phyloP scores from a whole-genome alignment of 1,140 invertebrate species.

The Sesamia nonagrioides region DNA sequence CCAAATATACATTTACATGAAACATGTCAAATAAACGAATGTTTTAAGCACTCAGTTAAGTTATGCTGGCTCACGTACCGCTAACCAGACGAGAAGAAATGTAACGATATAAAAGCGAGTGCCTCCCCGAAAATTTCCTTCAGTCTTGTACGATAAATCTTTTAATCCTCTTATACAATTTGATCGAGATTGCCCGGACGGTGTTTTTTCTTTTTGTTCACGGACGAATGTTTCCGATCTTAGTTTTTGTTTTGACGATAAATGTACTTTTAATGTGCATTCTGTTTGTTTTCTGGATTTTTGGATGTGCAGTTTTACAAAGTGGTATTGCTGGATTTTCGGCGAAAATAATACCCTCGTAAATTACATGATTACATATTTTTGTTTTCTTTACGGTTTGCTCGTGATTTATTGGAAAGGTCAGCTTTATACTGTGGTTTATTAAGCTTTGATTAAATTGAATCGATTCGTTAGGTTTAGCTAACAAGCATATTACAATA shows the following conservation, averaged over 20 bases:
- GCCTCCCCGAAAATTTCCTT: conserved; percentile 81
- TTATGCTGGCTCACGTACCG: conserved; percentile 80
- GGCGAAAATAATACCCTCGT: conserved; percentile 34
- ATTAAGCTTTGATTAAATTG: conserved; percentile 12
- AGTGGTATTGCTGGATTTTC: conserved; percentile 32
- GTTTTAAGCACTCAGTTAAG: conserved; percentile 72
- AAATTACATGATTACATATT: conserved; percentile 27
- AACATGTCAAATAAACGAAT: conserved; percentile 75
- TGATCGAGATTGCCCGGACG: conserved; percentile 78
- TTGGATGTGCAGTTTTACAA: conserved; percentile 44
- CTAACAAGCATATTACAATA: background rate
- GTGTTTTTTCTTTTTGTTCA: conserved; percentile 41
- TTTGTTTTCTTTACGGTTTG: conserved; percentile 32
- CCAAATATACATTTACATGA: conserved; percentile 55
- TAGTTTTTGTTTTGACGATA: conserved; percentile 53
- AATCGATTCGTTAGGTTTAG: background rate
- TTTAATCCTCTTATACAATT: conserved; percentile 85
- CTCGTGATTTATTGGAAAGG: conserved; percentile 22
- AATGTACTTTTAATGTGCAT: conserved; percentile 50
- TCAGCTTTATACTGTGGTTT: conserved; percentile 5
- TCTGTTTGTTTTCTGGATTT: conserved; percentile 43
- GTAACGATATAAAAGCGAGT: conserved; percentile 79
- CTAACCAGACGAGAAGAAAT: conserved; percentile 68
- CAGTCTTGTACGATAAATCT: conserved; percentile 84
- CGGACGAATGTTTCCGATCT: conserved; percentile 59